Conservation (phyloP, 2,113 vertebrate species). For the Psittacula cyanocephala region DNA sequence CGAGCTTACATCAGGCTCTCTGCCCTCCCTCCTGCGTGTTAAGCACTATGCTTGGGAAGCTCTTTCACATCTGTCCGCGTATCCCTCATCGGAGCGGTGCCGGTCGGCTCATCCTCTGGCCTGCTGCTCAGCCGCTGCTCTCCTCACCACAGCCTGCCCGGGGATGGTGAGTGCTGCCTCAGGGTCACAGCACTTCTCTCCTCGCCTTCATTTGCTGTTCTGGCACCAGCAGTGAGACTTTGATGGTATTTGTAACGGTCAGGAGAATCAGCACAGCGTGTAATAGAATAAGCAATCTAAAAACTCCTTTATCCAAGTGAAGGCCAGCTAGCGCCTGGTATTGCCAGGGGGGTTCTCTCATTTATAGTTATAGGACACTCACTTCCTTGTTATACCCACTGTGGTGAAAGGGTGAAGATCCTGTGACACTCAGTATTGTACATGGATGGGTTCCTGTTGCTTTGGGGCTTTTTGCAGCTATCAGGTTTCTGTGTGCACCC, state of each 20-base stretch:
- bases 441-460: background rate
- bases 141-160: background rate
- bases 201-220: background rate
- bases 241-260: background rate
- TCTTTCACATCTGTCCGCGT: background rate
- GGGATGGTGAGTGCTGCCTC: background rate
- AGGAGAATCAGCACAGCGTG: background rate
- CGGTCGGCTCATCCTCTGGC: background rate
- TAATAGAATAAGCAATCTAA: background rate
- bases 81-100: background rate
- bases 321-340: background rate
- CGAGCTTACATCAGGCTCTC: background rate
- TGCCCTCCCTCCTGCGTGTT: background rate
- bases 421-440: background rate
- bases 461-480: background rate
- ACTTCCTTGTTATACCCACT: background rate
- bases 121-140: background rate
- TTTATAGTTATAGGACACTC: background rate
- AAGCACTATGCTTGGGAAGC: background rate
- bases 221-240: background rate
- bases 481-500: background rate
- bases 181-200: background rate
- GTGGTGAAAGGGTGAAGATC: background rate
- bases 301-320: background rate
- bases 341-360: background rate